Conservation (phyloP, 2,797 vertebrate genomes). For the Paedocypris micromegethes region DNA sequence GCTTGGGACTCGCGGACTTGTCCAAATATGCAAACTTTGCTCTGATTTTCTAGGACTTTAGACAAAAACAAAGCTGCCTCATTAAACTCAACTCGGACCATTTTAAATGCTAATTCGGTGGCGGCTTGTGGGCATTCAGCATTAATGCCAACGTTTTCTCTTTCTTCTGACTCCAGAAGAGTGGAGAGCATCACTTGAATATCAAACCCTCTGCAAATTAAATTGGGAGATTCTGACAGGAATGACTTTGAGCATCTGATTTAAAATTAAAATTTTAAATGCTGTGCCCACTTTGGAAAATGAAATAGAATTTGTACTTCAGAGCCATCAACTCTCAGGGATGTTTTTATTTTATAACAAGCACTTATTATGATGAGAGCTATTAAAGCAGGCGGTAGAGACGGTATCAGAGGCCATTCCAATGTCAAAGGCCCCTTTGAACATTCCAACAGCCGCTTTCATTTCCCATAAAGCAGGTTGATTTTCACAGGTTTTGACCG, state of each 20-base stretch:
- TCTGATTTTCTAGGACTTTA: constrained; percentile 4
- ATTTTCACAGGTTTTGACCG: constrained; percentile 23
- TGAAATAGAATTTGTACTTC: constrained; percentile 38
- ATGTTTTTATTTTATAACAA: constrained; percentile 33
- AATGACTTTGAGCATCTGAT: constrained; percentile 43
- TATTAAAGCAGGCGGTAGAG: constrained; percentile 25
- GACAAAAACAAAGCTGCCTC: constrained; percentile 35
- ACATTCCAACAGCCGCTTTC: not conserved
- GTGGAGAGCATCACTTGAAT: constrained; percentile 34
- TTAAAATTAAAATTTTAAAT: constrained; percentile 40
- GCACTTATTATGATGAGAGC: constrained; percentile 40
- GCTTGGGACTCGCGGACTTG: not conserved
- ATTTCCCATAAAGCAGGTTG: constrained; percentile 13
- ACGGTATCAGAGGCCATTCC: not conserved
- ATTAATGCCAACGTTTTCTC: constrained; percentile 29
- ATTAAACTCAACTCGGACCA: constrained; percentile 36
- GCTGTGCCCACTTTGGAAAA: constrained; percentile 38
- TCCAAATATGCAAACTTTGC: constrained; percentile 11
- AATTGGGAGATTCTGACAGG: constrained; percentile 39
- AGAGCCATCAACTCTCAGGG: constrained; percentile 22
- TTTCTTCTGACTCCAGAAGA: constrained; percentile 20
- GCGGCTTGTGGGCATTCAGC: constrained; percentile 34
- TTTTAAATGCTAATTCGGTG: constrained; percentile 42
- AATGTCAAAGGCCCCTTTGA: constrained; percentile 20
- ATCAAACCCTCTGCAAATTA: constrained; percentile 39